A percentile compares a stretch with the other conserved stretches of the same genome.
These are phyloP conservation scores for Drosophila mayaguana DNA, from an alignment of 2,888 invertebrate species.

Conservation along the genomic window DNA sequence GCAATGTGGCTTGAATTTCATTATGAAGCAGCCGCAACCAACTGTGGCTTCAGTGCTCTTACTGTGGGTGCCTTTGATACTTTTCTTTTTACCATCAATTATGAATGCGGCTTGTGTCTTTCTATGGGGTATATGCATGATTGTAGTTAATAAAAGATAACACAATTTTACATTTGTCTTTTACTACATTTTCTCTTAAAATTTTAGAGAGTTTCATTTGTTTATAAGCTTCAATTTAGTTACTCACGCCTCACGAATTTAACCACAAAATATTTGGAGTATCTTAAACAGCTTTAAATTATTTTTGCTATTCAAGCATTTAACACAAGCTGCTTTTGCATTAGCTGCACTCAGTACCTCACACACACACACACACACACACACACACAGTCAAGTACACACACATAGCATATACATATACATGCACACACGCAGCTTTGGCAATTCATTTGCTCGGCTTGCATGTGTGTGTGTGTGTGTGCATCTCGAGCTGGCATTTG, in stretches of 20 bases:
- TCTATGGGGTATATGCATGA: not conserved
- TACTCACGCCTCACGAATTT: not conserved
- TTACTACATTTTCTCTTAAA: too few relatives aligned
- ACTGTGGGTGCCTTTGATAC: not conserved
- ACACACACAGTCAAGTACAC: slow-evolving; percentile 2
- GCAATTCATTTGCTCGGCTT: slow-evolving; percentile 57
- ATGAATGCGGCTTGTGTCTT: slow-evolving; percentile 7
- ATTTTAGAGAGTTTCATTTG: too few relatives aligned
- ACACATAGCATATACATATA: not conserved
- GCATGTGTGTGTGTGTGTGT: slow-evolving; percentile 36
- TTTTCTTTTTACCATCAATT: slow-evolving; percentile 6
- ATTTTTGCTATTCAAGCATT: slow-evolving; percentile 6
- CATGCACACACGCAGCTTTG: slow-evolving; percentile 13
- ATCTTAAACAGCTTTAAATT: not conserved
- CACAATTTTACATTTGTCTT: not conserved
- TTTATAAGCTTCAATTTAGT: not conserved
- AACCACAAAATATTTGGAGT: not conserved
- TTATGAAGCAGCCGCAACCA: slow-evolving; percentile 33
- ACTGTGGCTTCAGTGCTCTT: slow-evolving; percentile 36
- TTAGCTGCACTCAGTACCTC: slow-evolving; percentile 4
- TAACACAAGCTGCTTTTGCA: slow-evolving; percentile 4
- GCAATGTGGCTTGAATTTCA: slow-evolving; percentile 20
- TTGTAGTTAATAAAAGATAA: not conserved
- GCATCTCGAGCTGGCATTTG: slow-evolving; percentile 49
- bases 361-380: not conserved